A percentile compares a stretch with the other conserved stretches of the same genome.
phyloP scores from a whole-genome alignment of 1,140 invertebrate species.

The Zaprionus lachaisei region DNA sequence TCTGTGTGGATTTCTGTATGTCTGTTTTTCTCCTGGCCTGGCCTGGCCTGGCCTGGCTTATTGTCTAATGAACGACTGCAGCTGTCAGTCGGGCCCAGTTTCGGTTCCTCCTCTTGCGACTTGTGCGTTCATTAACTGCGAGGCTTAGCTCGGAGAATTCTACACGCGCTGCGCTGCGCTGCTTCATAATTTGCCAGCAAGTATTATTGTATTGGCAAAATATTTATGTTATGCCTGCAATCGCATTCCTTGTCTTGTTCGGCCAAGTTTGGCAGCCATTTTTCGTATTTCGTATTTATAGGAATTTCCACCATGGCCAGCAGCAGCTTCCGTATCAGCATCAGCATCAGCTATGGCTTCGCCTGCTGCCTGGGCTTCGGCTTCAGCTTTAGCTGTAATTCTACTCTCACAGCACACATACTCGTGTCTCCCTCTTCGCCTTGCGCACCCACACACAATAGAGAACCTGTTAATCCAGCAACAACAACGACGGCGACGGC shows the following conservation, averaged over 20 bases:
- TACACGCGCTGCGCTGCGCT: neutral
- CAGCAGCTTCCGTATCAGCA: neutral
- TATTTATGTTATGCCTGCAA: constrained; percentile 65
- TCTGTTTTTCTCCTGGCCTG: neutral
- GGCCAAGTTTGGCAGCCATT: constrained; percentile 42
- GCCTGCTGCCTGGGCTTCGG: neutral
- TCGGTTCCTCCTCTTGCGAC: neutral
- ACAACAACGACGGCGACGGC: constrained; percentile 57
- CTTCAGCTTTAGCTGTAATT: constrained; percentile 25
- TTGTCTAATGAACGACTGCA: constrained; percentile 49
- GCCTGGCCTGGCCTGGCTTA: constrained; percentile 29
- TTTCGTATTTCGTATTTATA: constrained; percentile 62
- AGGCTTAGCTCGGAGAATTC: constrained; percentile 13
- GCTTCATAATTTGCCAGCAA: constrained; percentile 48
- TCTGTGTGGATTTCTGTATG: neutral
- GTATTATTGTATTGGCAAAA: constrained; percentile 62
- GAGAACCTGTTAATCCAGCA: constrained; percentile 61
- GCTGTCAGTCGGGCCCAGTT: constrained; percentile 16
- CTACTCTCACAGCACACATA: constrained; percentile 41
- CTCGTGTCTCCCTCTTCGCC: constrained; percentile 23
- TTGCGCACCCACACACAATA: constrained; percentile 23
- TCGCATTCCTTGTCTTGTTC: constrained; percentile 19
- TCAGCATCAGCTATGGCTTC: neutral
- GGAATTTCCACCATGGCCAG: constrained; percentile 49
- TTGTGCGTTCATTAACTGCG: constrained; percentile 24